Base-by-base conservation (phyloP, 23 tunicate genomes). In the Styela plicata region DNA sequence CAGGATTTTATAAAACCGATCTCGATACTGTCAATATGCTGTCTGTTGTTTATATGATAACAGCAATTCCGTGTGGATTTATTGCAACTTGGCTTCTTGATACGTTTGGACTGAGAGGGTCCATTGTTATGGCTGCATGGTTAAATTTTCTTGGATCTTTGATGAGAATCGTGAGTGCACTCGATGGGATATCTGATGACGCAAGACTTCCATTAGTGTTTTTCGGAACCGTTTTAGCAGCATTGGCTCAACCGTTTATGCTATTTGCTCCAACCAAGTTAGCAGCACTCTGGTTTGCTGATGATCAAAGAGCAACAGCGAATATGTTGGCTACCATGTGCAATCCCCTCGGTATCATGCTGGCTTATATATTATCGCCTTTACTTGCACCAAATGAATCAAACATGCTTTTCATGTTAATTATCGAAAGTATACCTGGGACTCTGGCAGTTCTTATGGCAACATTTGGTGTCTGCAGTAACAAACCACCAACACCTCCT, bases 261-360 rank as follows among this genome's bases (percentile, higher is more conserved):
- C 65, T 85, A 78, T 85, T 89, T 64, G 64, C 89, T 3, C 86
- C 86, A 5, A 89, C 86, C 24, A 74, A 80, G 34, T 77, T 89
- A 63, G 82, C 95, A 13, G 95, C 95, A 25, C 21, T 74, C 22
- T 89, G 95, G 95, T 89, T 89, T 66, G 69, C 85, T 17, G 90
- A 85, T 13, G 74, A 89, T 64, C 82, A 89, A 64, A 63, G 95
- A 73, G 79, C 86, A 22, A 52, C 69, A 25, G 95, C 95, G 27
- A 89, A 89, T 78, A 74, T 88, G 21, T 24, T 85, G 34, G 88
- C 83, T 20, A 36, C 86, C 2, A 57, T 82, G 36, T 64, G 86
- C 32, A 89, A 80, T 63, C 89, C 85, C 2, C 79, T 89, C 22
- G 95, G 89, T 22, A 80, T 89, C 22, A 28, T 89, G 76, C 80